Evolutionary conservation across 2,888 invertebrate species (phyloP), one percentile per base, ranked within the genome.

Genomic region (Drosophila gaucha): DNA sequence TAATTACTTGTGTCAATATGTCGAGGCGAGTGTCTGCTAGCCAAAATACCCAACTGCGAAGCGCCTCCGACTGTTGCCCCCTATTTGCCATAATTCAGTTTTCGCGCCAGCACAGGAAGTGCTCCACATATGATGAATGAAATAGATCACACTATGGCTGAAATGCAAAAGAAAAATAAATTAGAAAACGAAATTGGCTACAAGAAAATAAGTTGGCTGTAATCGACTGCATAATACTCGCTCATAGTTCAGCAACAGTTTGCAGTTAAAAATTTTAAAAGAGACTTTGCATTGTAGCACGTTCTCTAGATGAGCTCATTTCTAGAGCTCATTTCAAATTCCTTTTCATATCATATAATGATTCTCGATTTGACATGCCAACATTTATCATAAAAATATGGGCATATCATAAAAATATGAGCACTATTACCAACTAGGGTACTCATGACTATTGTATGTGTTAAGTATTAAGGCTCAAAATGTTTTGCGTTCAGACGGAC

Each of bases 1-100:
- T 74, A 87, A 87, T 84, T 88, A 84, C 86, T 88, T 82, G 64
- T 67, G 74, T 79, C 64, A 83, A 83, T 67, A 83, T 49, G 51
- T 49, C 41, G 47, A 9, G 14, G 16, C 22, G 35, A 26, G 35
- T 54, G 41, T 24, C 26, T 33, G 31, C 51, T n/a, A n/a, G 12
- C 26, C 41, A 41, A 36, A 47, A 39, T 28, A 65, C 24, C 36
- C 38, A 31, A 38, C 39, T 58, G 30, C 38, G 39, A 28, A 56
- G 54, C 55, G 30, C 46, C 60, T 9, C 56, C 59, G 60, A 43
- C 46, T 30, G 20, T 20, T 46, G 46, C 30, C 46, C 43, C 36
- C 36, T 35, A 35, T 49, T 31, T 49, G 67, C 67, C 63, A 70
- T 64, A 63, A 67, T 66, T 71, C 30, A 36, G 22, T 57, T 67